Base-by-base conservation (phyloP, 2,113 vertebrate genomes). In the Zapus hudsonius region DNA sequence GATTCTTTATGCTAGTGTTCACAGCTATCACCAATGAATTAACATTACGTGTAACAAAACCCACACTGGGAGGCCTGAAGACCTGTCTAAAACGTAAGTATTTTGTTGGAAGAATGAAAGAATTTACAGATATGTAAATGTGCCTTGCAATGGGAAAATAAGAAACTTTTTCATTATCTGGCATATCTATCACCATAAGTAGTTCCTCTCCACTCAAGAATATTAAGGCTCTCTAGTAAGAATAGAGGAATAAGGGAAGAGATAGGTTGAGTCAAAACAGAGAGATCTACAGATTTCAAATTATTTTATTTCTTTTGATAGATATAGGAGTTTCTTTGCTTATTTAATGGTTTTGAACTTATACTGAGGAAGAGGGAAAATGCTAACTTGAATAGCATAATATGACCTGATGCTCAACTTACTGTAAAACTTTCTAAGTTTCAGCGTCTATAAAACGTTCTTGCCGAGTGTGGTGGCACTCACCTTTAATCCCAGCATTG, bases 21-120 rank as follows among this genome's bases (percentile, higher is more conserved):
- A 76, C 5, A 33, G 27, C 11, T 74, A 11, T 29, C 36, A 78
- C 73, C 11, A 33, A 20, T 44, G 52, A 72, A 85, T 52, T 52
- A 13, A 52, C 52, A 52, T 52, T 12, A 12, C 52, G 16, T 8
- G 12, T 61, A 92, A 88, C 69, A 40, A 70, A 78, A 19, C 0
- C 9, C 17, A 23, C 4, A 7, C n/a, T 25, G 11, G 76, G 57
- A 44, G 29, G 29, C 66, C 29, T 42, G 17, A 61, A 36, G 31
- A 42, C 7, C 25, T 29, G n/a, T 55, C 16, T 12, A 8, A 42
- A 59, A 64, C 42, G 55, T 6, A 13, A 15, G 5, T 73, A 31
- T 79, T 84, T 73, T 86, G 64, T 52, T 94, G 90, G 23, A 40
- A 85, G 47, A 73, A 55, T 76, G 63, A 79, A 87, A 66, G 52